Percentiles rank a stretch among this genome's conserved stretches.
Evolutionary conservation across 2,113 vertebrate genomes (phyloP).

Genomic region (Heloderma charlesbogerti): DNA sequence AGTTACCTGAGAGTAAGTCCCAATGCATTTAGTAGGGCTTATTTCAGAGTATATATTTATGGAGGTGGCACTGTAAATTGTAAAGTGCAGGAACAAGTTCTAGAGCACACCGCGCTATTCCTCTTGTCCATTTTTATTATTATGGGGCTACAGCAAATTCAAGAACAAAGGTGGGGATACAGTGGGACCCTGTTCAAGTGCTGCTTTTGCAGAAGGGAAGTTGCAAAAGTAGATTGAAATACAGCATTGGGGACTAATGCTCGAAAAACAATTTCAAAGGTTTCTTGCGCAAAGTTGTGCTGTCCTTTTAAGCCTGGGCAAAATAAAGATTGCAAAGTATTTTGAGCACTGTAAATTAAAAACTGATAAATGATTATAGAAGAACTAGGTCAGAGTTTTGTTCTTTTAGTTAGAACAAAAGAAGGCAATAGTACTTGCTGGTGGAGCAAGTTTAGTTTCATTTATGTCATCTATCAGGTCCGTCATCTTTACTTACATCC

Average conservation of each 20-base stretch:
- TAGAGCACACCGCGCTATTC: neutral
- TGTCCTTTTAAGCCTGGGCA: neutral
- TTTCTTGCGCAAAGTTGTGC: neutral
- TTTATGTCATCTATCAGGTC: neutral
- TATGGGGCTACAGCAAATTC: neutral
- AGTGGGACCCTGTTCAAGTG: neutral
- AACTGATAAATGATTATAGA: neutral
- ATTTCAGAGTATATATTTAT: neutral
- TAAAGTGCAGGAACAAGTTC: neutral
- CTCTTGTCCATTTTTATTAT: neutral
- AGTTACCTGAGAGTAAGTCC: neutral
- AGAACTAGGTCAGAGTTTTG: neutral
- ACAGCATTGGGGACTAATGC: neutral
- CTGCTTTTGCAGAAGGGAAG: neutral
- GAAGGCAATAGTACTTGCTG: neutral
- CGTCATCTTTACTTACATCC: neutral
- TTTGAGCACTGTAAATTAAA: neutral
- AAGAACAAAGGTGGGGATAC: neutral
- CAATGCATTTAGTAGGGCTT: neutral
- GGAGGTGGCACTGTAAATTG: neutral
- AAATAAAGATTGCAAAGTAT: neutral
- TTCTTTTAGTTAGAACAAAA: neutral
- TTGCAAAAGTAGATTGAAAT: neutral
- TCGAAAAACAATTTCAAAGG: neutral
- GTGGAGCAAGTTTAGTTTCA: neutral